Base-by-base conservation (phyloP, 2,888 invertebrate genomes). In the Electrophaes corylata region DNA sequence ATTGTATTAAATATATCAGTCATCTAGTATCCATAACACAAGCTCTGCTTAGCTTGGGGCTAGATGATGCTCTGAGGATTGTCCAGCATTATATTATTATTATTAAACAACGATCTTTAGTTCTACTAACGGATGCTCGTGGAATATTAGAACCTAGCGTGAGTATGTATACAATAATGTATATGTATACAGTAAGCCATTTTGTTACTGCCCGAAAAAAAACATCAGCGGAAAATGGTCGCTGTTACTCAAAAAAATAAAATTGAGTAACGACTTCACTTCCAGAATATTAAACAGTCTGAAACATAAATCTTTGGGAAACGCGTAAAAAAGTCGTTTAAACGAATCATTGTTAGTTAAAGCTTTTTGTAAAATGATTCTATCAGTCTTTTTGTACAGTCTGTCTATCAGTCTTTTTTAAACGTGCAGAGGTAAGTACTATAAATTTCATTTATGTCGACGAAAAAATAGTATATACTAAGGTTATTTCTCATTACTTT, bases 401-500 rank as follows among this genome's bases (percentile, higher is more conserved):
- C 11, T 14, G 35, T 46, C 47, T 47, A 33, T 33, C 20, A 19
- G 19, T 46, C 33, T 46, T 33, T n/a, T n/a, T 37, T 47, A 35
- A 35, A 47, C 14, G 14, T 12, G 52, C 12, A 37, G 35, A 40
- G 26, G 26, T 37, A 29, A 33, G 1, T 35, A 35, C 40, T 29
- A 60, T 64, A 60, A 55, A 60, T 57, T 64, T 19, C 37, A 55
- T 52, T 57, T 33, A 60, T 43, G 47, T 48, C 44, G n/a, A 35
- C 46, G 19, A 54, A 61, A 31, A 35, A 23, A 39, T 12, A 12
- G 35, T 5, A 12, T 10, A 35, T 41, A 50, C 41, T 50, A 50
- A 11, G 11, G 26, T 45, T 2, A 23, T 23, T 1, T 31, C 35
- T 35, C 35, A 12, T 35, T 35, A 14, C 14, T 35, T 31, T 45